These are phyloP conservation scores for Wiebesia pumilae DNA, from an alignment of 1,140 invertebrate genomes.

Conservation along the genomic window DNA sequence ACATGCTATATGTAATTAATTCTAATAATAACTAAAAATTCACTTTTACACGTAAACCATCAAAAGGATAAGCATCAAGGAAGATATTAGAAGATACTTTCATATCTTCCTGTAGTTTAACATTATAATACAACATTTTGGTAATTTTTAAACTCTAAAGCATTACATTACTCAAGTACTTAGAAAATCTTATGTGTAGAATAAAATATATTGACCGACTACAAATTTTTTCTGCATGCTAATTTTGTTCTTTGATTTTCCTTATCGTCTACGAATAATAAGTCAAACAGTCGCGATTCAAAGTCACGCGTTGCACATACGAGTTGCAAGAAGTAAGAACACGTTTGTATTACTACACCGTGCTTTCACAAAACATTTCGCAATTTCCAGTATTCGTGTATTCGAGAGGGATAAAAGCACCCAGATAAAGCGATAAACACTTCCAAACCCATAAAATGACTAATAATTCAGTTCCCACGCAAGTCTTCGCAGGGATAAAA, in stretches of 20 bases:
- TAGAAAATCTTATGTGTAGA: neutral
- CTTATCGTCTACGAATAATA: conserved; percentile 16
- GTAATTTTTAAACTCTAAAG: neutral
- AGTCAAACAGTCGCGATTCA: conserved; percentile 6
- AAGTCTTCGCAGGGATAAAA: neutral
- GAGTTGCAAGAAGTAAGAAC: neutral
- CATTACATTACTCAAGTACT: neutral
- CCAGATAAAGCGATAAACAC: neutral
- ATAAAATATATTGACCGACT: neutral
- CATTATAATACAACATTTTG: neutral
- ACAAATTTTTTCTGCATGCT: neutral
- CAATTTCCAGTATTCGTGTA: neutral
- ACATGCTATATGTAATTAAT: too few relatives aligned
- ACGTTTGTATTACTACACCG: neutral
- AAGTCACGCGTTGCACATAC: neutral
- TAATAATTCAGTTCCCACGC: neutral
- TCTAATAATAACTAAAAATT: too few relatives aligned
- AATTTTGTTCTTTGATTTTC: neutral
- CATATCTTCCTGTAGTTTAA: too few relatives aligned
- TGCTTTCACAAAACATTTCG: conserved; percentile 6
- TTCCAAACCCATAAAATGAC: neutral
- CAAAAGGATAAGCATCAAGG: too few relatives aligned
- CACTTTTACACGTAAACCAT: too few relatives aligned
- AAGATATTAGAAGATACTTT: too few relatives aligned
- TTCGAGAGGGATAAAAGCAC: neutral